Percentiles rank a stretch among this genome's conserved stretches.
phyloP scores from a whole-genome alignment of 2,797 vertebrate species.

The Mormyrops attenuatus region DNA sequence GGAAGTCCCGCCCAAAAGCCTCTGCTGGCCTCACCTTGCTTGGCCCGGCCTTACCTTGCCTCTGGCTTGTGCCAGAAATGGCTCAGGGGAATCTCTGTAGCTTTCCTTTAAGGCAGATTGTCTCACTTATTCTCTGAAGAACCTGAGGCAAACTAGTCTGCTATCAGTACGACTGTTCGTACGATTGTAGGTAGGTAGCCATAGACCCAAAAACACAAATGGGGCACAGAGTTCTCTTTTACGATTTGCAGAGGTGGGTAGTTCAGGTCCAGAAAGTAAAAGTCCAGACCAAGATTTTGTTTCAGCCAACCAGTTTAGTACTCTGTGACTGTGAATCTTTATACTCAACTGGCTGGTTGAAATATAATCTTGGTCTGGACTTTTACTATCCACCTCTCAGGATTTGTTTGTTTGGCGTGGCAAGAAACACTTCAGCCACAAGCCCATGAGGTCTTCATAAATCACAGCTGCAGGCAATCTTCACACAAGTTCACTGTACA shows the following conservation, averaged over 20 bases:
- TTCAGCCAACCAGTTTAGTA: neutral
- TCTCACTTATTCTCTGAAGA: neutral
- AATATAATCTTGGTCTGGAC: neutral
- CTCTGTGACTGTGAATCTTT: neutral
- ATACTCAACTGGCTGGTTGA: neutral
- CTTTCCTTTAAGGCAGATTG: neutral
- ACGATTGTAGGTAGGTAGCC: neutral
- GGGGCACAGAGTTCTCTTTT: neutral
- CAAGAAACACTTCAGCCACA: neutral
- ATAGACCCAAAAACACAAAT: neutral
- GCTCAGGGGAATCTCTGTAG: neutral
- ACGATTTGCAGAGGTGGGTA: neutral
- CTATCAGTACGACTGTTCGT: neutral
- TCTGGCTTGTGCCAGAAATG: neutral
- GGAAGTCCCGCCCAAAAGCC: neutral
- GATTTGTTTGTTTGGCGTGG: neutral
- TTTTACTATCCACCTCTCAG: neutral
- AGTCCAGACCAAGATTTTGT: neutral
- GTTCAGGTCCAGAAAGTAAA: neutral
- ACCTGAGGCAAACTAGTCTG: constrained; percentile 7
- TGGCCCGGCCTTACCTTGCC: neutral
- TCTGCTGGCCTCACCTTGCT: neutral
- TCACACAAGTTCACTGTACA: neutral
- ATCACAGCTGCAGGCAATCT: neutral
- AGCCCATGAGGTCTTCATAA: constrained; percentile 7